Conservation (phyloP, 2,797 vertebrate genomes). For the Hemibagrus guttatus region DNA sequence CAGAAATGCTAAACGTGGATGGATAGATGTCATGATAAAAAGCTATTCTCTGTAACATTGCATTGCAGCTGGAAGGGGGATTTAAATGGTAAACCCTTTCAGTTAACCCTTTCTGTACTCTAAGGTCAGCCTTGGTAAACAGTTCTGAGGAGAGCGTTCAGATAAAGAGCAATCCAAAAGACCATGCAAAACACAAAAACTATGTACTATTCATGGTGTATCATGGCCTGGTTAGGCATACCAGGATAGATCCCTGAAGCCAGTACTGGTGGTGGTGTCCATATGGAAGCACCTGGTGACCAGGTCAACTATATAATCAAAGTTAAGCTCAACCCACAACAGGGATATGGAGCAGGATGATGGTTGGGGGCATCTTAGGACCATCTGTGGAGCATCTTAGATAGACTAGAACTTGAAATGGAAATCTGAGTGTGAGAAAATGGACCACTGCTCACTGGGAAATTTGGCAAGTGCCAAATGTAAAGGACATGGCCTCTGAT, state of each 20-base stretch:
- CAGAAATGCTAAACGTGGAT: background rate
- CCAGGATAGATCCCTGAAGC: background rate
- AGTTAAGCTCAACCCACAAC: background rate
- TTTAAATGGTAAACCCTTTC: too few relatives aligned
- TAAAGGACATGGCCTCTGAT: background rate
- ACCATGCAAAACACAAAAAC: background rate
- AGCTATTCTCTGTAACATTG: background rate
- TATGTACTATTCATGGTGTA: background rate
- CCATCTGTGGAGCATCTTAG: background rate
- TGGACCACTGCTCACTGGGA: background rate
- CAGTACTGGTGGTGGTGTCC: background rate
- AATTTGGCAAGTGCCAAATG: background rate
- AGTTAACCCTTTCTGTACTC: background rate
- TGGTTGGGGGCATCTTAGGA: background rate
- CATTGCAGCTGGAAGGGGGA: background rate
- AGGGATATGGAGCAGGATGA: background rate
- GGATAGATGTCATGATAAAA: background rate
- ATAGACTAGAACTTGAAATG: background rate
- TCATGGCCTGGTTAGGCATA: background rate
- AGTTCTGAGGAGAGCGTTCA: background rate
- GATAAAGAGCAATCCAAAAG: background rate
- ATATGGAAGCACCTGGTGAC: background rate
- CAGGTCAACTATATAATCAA: background rate
- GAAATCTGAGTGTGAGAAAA: background rate
- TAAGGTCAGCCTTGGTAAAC: background rate